Conservation (phyloP, 1,140 invertebrate genomes). For the Temnothorax curvispinosus region DNA sequence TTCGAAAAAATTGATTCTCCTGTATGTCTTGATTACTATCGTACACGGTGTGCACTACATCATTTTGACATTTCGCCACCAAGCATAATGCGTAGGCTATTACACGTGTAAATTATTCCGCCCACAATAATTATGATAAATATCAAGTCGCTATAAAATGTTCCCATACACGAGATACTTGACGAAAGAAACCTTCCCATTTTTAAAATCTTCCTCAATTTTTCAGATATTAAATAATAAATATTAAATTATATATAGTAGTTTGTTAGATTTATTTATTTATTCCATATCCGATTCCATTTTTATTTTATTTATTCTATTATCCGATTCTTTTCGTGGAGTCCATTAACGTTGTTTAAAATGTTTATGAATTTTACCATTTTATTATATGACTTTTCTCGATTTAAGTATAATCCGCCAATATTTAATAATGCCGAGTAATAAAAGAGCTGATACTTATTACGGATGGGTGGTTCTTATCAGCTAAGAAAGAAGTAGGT, state of each 20-base stretch:
- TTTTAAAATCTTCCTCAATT: neutral
- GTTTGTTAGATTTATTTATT: neutral
- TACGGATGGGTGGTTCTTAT: neutral
- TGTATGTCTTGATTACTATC: neutral
- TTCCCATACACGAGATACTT: neutral
- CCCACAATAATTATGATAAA: constrained; percentile 32
- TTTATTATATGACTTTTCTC: neutral
- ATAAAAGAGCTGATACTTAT: constrained; percentile 36
- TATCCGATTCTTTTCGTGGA: neutral
- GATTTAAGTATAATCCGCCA: constrained; percentile 14
- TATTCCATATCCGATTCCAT: no score
- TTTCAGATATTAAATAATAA: neutral
- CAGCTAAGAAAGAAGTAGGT: neutral
- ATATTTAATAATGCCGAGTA: constrained; percentile 42
- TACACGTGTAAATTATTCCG: constrained; percentile 20
- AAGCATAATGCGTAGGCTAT: constrained; percentile 14
- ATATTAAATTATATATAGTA: neutral
- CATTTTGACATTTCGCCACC: constrained; percentile 23
- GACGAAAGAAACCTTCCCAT: neutral
- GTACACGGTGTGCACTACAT: neutral
- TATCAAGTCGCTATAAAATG: neutral
- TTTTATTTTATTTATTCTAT: neutral
- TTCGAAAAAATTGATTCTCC: constrained; percentile 12
- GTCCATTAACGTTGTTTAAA: neutral
- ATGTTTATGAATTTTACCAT: neutral